Evolutionary conservation across 2,888 invertebrate species (phyloP), one percentile per base, ranked within the genome.

Genomic region (Cerastis rubricosa): DNA sequence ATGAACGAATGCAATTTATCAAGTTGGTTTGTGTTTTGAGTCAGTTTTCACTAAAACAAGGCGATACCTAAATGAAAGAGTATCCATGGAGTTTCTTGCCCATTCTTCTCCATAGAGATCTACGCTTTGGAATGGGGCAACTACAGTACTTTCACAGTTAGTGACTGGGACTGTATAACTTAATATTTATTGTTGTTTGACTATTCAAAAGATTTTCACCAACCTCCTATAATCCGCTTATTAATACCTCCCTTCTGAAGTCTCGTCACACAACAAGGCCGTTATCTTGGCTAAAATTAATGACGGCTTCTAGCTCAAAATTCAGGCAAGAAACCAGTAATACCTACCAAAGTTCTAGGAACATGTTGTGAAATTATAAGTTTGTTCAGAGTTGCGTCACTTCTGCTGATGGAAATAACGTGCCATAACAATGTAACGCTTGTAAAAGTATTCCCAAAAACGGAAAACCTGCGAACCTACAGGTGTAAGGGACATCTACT

Each of bases 281-380:
- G 43, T 35, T 51, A 68, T 78, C n/a, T 67, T 61, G 43, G 29
- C 35, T 77, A 59, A 76, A 77, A 77, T 76, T 76, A 65, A 19
- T 35, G 25, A 51, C 12, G 22, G 22, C 6, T 76, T 76, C 22
- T 54, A n/a, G 29, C 35, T 54, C 11, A 66, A 65, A 57, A 54
- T 64, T 35, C 35, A 40, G 29, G 17, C 11, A 1, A 43, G 51
- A 54, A 74, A 47, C 73, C 5, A 22, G 22, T 73, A 59, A 59
- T 49, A 11, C 2, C 8, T 2, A n/a, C n/a, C n/a, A 45, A n/a
- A 51, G 49, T 43, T 12, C 25, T 45, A 11, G 51, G 29, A 74
- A 51, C 25, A 54, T 19, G 54, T 14, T 75, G 25, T 72, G 43
- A 64, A 25, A 9, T 14, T 65, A 22, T 25, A 64, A 40, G 22